A percentile compares a stretch with the other conserved stretches of the same genome.
Conservation (phyloP, 2,797 vertebrate genomes). For the Alosa sapidissima region DNA sequence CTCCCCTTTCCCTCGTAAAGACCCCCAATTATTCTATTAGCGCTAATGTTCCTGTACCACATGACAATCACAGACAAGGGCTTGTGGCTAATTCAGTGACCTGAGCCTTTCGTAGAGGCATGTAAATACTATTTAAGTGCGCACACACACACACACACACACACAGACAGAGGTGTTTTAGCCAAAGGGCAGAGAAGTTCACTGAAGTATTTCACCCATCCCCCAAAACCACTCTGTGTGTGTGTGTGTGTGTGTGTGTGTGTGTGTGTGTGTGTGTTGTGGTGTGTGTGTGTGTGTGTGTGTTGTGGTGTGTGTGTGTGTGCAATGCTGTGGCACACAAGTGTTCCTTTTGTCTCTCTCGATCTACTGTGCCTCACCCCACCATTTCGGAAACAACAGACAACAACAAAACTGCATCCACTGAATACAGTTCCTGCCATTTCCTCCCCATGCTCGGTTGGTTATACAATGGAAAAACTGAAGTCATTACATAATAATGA, state of each 20-base stretch:
- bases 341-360: no score
- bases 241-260: constrained; percentile 3
- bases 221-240: background rate
- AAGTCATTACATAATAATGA: no score
- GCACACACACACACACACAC: background rate
- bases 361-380: no score
- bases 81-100: background rate
- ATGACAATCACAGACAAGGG: constrained; percentile 24
- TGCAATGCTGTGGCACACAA: background rate
- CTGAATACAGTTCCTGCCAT: no score
- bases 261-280: background rate
- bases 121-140: background rate
- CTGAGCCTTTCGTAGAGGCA: background rate
- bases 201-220: background rate
- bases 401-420: no score
- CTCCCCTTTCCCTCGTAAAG: background rate
- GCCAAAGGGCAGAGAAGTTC: background rate
- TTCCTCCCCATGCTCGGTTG: no score
- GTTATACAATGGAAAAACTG: no score
- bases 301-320: background rate
- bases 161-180: background rate
- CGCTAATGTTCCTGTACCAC: constrained; percentile 29
- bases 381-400: no score
- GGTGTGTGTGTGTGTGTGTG: background rate
- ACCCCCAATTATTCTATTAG: constrained; percentile 42